A percentile compares a stretch with the other conserved stretches of the same genome.
Evolutionary conservation across 2,888 invertebrate genomes (phyloP).

Genomic region (Peribatodes rhomboidaria): DNA sequence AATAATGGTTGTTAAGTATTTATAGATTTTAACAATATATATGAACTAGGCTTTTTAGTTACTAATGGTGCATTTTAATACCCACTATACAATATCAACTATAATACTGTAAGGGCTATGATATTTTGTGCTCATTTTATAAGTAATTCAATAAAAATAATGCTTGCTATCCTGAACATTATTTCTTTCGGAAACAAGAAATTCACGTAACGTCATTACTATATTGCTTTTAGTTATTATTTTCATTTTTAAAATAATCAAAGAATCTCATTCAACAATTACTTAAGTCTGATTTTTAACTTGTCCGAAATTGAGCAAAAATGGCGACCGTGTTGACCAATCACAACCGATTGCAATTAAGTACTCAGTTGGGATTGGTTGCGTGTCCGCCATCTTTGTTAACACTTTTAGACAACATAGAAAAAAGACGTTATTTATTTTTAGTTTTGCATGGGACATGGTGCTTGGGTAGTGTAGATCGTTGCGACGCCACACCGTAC

Average conservation of each 20-base stretch:
- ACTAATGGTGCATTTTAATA: background rate
- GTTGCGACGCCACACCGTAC: slow-evolving; percentile 41
- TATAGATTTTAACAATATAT: slow-evolving; percentile 14
- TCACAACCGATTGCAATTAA: background rate
- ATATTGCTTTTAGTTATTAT: background rate
- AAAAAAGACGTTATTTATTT: slow-evolving; percentile 31
- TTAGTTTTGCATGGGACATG: slow-evolving; percentile 53
- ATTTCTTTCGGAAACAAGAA: background rate
- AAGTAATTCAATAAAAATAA: background rate
- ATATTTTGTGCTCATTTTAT: no score
- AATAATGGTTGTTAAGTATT: slow-evolving; percentile 15
- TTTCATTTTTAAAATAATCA: background rate
- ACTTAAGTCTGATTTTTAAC: background rate
- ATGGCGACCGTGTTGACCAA: background rate
- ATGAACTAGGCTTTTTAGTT: slow-evolving; percentile 13
- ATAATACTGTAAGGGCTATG: background rate
- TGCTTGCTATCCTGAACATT: no score
- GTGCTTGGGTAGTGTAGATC: slow-evolving; percentile 58
- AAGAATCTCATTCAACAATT: slow-evolving; percentile 20
- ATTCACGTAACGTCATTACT: background rate
- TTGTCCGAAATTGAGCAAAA: background rate
- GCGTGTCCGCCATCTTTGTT: slow-evolving; percentile 6
- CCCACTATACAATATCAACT: background rate
- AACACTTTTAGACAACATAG: slow-evolving; percentile 1
- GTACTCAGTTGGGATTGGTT: slow-evolving; percentile 2